Percentiles rank a stretch among this genome's conserved stretches.
Conservation (phyloP, 2,888 invertebrate genomes). For the Coenonympha arcania region DNA sequence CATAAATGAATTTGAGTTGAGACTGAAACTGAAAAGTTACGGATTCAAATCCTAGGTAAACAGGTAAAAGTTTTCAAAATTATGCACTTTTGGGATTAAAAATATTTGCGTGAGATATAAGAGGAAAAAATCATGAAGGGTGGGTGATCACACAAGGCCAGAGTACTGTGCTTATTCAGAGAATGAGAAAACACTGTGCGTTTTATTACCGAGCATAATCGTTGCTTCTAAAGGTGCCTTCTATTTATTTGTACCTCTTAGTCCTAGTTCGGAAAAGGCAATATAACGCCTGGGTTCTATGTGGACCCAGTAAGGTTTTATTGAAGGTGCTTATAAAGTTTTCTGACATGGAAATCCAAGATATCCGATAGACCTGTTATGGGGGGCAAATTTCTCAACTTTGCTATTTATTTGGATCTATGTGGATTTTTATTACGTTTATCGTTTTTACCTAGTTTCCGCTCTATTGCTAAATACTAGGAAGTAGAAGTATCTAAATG, state of each 20-base stretch:
- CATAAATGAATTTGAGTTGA: too few species aligned
- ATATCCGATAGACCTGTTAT: slow-evolving; percentile 1
- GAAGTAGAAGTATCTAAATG: neutral
- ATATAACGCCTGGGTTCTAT: slow-evolving; percentile 22
- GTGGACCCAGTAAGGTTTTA: slow-evolving; percentile 36
- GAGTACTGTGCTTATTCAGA: too few species aligned
- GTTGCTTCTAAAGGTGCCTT: too few species aligned
- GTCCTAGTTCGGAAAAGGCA: slow-evolving; percentile 1
- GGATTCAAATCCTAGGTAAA: too few species aligned
- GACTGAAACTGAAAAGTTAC: too few species aligned
- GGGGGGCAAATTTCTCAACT: slow-evolving; percentile 6
- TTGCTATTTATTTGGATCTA: slow-evolving; percentile 5
- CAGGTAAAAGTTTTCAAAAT: neutral
- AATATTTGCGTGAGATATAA: too few species aligned
- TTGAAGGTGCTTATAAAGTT: slow-evolving; percentile 26
- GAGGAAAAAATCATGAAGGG: too few species aligned
- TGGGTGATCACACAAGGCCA: too few species aligned
- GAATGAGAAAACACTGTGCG: too few species aligned
- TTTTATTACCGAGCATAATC: too few species aligned
- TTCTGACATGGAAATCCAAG: slow-evolving; percentile 10
- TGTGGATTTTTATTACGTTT: neutral
- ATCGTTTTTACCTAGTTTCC: neutral
- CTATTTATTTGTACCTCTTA: neutral
- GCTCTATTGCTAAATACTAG: neutral
- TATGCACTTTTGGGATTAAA: too few species aligned